These are phyloP conservation scores for Stichopus horrens DNA, from an alignment of 53 echinoderm and acorn worm genomes.

Conservation along the genomic window DNA sequence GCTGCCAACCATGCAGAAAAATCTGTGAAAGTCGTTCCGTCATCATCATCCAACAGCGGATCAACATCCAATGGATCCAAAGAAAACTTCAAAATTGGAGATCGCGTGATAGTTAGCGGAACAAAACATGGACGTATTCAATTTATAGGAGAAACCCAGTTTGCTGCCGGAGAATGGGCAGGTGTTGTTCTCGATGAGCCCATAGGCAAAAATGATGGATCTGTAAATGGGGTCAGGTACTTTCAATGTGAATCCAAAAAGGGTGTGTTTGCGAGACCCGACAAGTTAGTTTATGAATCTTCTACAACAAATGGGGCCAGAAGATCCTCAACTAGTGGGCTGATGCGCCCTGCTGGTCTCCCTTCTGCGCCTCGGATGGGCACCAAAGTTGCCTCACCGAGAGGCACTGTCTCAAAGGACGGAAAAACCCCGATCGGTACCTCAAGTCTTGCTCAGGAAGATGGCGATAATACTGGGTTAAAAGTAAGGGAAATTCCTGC, in stretches of 20 bases:
- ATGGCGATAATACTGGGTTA: constrained; percentile 70
- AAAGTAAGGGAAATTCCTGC: constrained; percentile 60
- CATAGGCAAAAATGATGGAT: constrained; percentile 94
- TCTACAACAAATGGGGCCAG: constrained; percentile 57
- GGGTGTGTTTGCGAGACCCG: constrained; percentile 90
- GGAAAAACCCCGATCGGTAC: constrained; percentile 47
- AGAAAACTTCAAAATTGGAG: constrained; percentile 88
- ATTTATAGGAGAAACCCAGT: constrained; percentile 89
- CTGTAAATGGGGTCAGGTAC: constrained; percentile 90
- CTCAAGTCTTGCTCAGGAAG: constrained; percentile 51
- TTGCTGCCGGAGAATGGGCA: constrained; percentile 93
- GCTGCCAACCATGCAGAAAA: constrained; percentile 78
- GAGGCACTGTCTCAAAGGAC: constrained; percentile 70
- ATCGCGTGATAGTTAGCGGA: constrained; percentile 88
- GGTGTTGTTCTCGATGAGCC: constrained; percentile 89
- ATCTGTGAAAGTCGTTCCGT: constrained; percentile 56
- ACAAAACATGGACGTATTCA: constrained; percentile 95
- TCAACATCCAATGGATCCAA: constrained; percentile 43
- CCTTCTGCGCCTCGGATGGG: constrained; percentile 97
- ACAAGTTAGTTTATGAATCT: constrained; percentile 88
- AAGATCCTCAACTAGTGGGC: constrained; percentile 57
- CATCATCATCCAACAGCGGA: constrained; percentile 18
- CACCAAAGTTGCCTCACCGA: constrained; percentile 78
- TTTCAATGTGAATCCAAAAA: constrained; percentile 93
- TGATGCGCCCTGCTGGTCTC: constrained; percentile 71